Evolutionary conservation across 2,113 vertebrate species (phyloP).

Genomic region (Platycercus adscitus): DNA sequence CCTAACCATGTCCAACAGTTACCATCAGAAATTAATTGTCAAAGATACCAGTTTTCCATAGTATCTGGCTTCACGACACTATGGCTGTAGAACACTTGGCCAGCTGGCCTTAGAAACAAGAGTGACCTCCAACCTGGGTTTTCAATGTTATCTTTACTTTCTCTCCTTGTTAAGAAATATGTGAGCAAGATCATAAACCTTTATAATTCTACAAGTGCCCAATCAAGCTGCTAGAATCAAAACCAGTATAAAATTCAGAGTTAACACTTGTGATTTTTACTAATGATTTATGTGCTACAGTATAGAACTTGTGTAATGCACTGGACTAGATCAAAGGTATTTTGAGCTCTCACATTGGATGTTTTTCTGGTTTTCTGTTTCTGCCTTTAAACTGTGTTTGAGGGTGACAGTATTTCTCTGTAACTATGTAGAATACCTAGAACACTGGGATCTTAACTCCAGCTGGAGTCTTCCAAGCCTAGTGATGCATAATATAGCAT

Average conservation of each 20-base stretch:
- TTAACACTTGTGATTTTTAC: not conserved
- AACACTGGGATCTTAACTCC: not conserved
- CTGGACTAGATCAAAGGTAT: not conserved
- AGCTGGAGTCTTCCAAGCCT: not conserved
- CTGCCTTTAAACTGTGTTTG: not conserved
- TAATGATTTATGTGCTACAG: not conserved
- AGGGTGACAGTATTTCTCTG: not conserved
- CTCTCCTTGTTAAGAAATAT: not conserved
- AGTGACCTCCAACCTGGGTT: not conserved
- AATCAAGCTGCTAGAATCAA: not conserved
- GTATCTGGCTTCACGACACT: not conserved
- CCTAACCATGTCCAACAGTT: not conserved
- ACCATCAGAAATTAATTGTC: not conserved
- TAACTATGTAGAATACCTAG: not conserved
- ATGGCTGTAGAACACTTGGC: not conserved
- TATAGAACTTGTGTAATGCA: not conserved
- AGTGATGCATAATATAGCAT: not conserved
- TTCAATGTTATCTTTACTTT: not conserved
- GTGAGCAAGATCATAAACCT: not conserved
- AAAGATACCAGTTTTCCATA: not conserved
- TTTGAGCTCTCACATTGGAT: not conserved
- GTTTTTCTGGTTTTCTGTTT: not conserved
- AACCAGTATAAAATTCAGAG: not conserved
- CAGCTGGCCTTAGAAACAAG: not conserved
- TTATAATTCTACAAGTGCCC: not conserved